phyloP scores from a whole-genome alignment of 2,888 invertebrate species.

The Mechanitis messenoides region DNA sequence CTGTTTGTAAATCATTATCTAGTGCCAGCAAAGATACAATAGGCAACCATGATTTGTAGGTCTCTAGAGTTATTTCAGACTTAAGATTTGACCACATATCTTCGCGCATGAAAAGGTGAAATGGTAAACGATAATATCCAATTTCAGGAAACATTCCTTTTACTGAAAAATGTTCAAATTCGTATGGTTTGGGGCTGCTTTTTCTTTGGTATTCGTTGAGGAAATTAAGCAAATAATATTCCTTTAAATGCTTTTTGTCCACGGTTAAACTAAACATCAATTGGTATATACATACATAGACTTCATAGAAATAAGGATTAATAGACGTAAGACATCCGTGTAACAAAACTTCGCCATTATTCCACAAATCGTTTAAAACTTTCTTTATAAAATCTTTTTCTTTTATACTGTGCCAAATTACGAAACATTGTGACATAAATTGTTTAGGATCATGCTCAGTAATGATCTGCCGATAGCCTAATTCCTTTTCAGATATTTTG shows the following conservation, averaged over 20 bases:
- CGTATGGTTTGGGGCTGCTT: slow-evolving; percentile 66
- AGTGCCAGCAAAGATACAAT: slow-evolving; percentile 59
- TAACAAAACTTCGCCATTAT: slow-evolving; percentile 66
- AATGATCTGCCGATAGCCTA: slow-evolving; percentile 48
- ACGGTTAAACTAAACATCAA: slow-evolving; percentile 49
- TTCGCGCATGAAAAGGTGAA: slow-evolving; percentile 67
- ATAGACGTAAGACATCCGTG: slow-evolving; percentile 62
- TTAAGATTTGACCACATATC: slow-evolving; percentile 73
- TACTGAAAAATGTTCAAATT: slow-evolving; percentile 68
- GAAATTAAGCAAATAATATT: slow-evolving; percentile 64
- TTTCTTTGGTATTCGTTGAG: slow-evolving; percentile 63
- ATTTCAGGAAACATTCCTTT: slow-evolving; percentile 73
- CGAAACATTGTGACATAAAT: slow-evolving; percentile 49
- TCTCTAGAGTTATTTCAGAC: slow-evolving; percentile 70
- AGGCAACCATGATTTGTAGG: slow-evolving; percentile 69
- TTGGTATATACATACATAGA: slow-evolving; percentile 62
- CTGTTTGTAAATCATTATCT: slow-evolving; percentile 63
- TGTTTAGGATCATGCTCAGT: slow-evolving; percentile 50
- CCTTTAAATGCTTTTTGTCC: slow-evolving; percentile 53
- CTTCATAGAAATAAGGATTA: slow-evolving; percentile 71
- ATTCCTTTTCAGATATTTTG: slow-evolving; percentile 49
- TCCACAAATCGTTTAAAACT: slow-evolving; percentile 66
- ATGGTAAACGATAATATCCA: slow-evolving; percentile 67
- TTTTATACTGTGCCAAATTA: slow-evolving; percentile 63
- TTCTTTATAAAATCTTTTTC: slow-evolving; percentile 60